A percentile compares a stretch with the other conserved stretches of the same genome.
Evolutionary conservation across 2,113 vertebrate genomes (phyloP).

Genomic region (Plecturocebus donacophilus): DNA sequence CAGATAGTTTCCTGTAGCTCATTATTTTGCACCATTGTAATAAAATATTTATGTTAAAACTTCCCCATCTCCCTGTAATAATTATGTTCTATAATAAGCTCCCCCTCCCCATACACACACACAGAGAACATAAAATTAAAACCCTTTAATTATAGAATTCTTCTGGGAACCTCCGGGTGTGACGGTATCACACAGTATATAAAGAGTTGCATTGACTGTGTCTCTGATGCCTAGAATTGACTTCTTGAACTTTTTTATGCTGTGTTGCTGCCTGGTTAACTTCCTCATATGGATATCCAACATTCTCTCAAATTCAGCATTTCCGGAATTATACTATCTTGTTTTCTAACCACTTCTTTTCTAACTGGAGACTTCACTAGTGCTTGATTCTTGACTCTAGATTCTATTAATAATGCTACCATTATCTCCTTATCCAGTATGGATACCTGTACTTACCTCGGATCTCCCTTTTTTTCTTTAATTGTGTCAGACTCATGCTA

Average conservation of each 20-base stretch:
- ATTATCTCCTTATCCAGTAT: neutral
- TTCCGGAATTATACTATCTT: constrained; percentile 5
- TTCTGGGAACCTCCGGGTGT: neutral
- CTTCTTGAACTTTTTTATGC: neutral
- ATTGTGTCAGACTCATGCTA: neutral
- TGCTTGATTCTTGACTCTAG: neutral
- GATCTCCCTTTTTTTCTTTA: neutral
- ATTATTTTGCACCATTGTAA: constrained; percentile 20
- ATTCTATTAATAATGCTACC: neutral
- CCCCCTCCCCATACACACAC: neutral
- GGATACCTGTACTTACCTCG: neutral
- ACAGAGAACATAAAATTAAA: neutral
- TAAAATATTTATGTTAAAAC: constrained; percentile 24
- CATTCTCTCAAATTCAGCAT: neutral
- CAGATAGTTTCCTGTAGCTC: neutral
- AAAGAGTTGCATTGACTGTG: neutral
- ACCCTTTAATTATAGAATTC: neutral
- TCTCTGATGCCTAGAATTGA: neutral
- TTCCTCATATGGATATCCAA: neutral
- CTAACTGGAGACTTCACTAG: neutral
- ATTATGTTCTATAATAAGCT: neutral
- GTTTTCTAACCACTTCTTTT: neutral
- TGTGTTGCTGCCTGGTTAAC: neutral
- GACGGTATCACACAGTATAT: neutral
- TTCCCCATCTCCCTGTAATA: neutral